A percentile compares a stretch with the other conserved stretches of the same genome.
Evolutionary conservation across 2,113 vertebrate genomes (phyloP).

Genomic region (Mungos mungo): DNA sequence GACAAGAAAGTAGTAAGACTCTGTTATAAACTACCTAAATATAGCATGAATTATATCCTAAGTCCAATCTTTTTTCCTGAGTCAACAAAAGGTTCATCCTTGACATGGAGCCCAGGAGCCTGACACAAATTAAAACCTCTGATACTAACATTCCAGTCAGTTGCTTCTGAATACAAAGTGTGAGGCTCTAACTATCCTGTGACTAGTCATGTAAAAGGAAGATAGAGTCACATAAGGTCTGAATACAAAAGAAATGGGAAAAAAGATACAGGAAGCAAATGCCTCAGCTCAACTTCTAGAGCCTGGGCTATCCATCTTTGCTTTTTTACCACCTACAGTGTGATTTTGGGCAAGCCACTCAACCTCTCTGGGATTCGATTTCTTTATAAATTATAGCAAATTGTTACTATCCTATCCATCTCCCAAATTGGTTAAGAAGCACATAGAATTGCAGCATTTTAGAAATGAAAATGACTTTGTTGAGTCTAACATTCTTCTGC

Average conservation of each 20-base stretch:
- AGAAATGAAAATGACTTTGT: neutral
- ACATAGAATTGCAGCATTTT: neutral
- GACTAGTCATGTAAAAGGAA: neutral
- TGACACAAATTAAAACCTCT: neutral
- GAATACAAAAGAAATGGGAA: neutral
- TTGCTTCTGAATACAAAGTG: neutral
- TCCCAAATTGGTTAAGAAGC: neutral
- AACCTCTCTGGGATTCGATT: neutral
- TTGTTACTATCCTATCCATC: neutral
- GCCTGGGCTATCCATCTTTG: neutral
- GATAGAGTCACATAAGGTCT: neutral
- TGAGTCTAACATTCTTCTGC: neutral
- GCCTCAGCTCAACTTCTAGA: neutral
- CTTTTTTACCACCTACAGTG: neutral
- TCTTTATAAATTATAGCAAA: neutral
- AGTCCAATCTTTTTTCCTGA: neutral
- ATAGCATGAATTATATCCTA: neutral
- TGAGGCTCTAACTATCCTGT: neutral
- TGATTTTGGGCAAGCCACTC: neutral
- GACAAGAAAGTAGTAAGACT: conserved; percentile 12
- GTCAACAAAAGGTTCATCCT: neutral
- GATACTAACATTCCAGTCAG: neutral
- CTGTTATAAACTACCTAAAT: neutral
- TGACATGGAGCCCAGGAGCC: neutral
- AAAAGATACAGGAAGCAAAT: neutral